Conservation (phyloP, 2,888 invertebrate species). For the Lepetodrilus schrolli region DNA sequence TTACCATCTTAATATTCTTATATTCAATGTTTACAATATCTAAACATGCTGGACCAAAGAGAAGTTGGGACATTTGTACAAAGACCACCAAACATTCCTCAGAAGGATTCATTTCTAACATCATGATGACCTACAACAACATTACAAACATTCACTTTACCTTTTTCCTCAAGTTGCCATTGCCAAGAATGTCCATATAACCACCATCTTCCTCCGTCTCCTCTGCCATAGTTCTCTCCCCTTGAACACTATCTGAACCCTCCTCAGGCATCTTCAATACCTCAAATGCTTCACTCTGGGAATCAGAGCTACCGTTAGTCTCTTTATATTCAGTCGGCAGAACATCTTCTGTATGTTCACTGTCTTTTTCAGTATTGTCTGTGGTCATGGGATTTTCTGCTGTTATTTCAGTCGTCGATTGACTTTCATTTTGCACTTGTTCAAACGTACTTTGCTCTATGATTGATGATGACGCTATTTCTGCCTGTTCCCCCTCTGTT, state of each 20-base stretch:
- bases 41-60: too few species aligned
- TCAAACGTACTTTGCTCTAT: too few species aligned
- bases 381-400: not conserved
- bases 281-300: slow-evolving; percentile 15
- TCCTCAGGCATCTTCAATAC: not conserved
- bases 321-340: too few species aligned
- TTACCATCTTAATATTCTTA: too few species aligned
- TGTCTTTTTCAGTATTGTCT: not conserved
- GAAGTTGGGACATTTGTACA: too few species aligned
- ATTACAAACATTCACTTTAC: too few species aligned
- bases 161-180: slow-evolving; percentile 82
- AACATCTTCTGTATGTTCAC: not conserved
- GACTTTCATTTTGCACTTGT: not conserved
- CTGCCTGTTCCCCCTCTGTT: not conserved
- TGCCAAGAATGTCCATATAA: slow-evolving; percentile 87
- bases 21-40: too few species aligned
- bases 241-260: not conserved
- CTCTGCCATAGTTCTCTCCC: slow-evolving; percentile 31
- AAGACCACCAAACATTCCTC: too few species aligned
- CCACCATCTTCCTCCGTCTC: slow-evolving; percentile 75
- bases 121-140: too few species aligned
- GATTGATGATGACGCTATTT: too few species aligned
- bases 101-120: too few species aligned
- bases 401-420: not conserved
- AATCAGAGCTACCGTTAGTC: slow-evolving; percentile 7